phyloP scores from a whole-genome alignment of 1,140 invertebrate genomes.

The Heliothis virescens region DNA sequence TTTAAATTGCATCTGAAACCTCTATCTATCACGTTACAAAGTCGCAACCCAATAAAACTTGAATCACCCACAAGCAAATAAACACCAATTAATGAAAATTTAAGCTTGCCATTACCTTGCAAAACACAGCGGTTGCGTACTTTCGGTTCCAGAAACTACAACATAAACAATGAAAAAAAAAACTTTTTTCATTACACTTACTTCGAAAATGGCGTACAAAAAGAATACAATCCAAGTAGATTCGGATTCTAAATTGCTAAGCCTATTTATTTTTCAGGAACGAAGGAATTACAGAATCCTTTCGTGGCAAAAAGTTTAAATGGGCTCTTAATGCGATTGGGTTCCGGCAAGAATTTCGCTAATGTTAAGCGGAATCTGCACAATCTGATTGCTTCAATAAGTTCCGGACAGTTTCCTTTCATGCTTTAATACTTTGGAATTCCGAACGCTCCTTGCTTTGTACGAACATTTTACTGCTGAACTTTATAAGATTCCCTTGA shows the following conservation, averaged over 20 bases:
- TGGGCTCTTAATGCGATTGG: slow-evolving; percentile 81
- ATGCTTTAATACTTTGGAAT: slow-evolving; percentile 81
- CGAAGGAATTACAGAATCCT: slow-evolving; percentile 73
- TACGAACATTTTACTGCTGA: slow-evolving; percentile 49
- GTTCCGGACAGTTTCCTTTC: slow-evolving; percentile 80
- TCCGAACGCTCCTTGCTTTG: slow-evolving; percentile 53
- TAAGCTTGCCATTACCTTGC: slow-evolving; percentile 1
- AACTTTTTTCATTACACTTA: slow-evolving; percentile 51
- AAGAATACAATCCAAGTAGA: slow-evolving; percentile 44
- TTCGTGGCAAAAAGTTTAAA: slow-evolving; percentile 78
- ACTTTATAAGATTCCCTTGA: slow-evolving; percentile 38
- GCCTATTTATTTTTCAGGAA: slow-evolving; percentile 68
- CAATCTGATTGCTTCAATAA: slow-evolving; percentile 85
- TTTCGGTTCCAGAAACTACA: slow-evolving; percentile 10
- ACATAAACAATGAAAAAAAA: slow-evolving; percentile 34
- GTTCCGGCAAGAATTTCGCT: slow-evolving; percentile 80
- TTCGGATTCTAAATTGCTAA: slow-evolving; percentile 57
- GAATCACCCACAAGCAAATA: neutral
- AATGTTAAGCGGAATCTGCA: slow-evolving; percentile 82
- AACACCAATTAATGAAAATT: slow-evolving; percentile 10
- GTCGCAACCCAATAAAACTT: neutral
- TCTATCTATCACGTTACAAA: neutral
- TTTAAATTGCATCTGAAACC: too few relatives aligned
- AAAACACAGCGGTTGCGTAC: neutral
- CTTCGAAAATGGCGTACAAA: slow-evolving; percentile 40